Base-by-base conservation (phyloP, 2,888 invertebrate genomes). In the Macropis europaea region DNA sequence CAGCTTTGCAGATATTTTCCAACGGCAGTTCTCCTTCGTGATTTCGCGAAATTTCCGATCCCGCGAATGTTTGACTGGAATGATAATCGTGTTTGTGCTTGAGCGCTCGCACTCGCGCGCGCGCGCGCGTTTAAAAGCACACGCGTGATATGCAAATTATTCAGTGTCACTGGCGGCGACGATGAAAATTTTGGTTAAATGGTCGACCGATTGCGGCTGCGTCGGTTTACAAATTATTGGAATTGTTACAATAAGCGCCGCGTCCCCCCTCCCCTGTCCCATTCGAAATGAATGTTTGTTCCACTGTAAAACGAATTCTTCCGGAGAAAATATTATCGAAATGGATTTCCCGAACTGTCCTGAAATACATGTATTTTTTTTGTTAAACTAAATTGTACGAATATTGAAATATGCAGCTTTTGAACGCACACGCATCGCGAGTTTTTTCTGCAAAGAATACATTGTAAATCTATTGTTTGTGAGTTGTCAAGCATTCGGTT, bases 161-260 rank as follows among this genome's bases (percentile, higher is more conserved):
- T 60, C 64, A 52, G 60, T 26, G 60, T 50, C 59, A 60, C 60
- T 28, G 28, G 19, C 34, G 60, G 36, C 22, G 13, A n/a, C 60
- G 60, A 66, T 66, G 64, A 60, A 52, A 60, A 66, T 66, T 50
- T n/a, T n/a, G n/a, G 64, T 66, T 66, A 66, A 66, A 66, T 43
- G 64, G 50, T 60, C 50, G 60, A 15, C 50, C 42, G 60, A 60
- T 66, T 66, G 60, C 64, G 50, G 60, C 50, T n/a, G 43, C 60
- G 22, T 42, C 17, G 64, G 60, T 66, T 66, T 52, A 66, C 64
- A 43, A 66, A 66, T 66, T 66, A 66, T 64, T 47, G 34, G 38
- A 22, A 40, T 11, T 24, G 32, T 48, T 28, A 34, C 66, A 68
- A 64, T 34, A 32, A 54, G 26, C 34, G 40, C 19, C 3, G 40